These are phyloP conservation scores for Gnathonemus echidnorhynchus DNA, from an alignment of 2,113 vertebrate genomes.

Conservation along the genomic window DNA sequence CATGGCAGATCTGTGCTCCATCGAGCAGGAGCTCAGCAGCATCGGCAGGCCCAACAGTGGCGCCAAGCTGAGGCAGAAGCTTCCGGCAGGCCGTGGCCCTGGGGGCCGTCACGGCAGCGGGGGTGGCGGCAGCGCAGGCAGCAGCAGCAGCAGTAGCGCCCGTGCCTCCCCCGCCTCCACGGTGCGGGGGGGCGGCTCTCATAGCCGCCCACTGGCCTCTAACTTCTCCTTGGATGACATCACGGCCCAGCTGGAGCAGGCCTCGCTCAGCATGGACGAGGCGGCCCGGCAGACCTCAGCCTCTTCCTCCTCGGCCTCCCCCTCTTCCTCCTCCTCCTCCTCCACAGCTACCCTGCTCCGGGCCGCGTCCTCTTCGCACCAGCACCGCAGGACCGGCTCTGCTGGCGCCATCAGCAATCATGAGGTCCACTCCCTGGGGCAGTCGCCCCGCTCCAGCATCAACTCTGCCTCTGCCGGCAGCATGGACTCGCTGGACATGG, in stretches of 20 bases:
- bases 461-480: conserved; percentile 85
- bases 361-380: conserved; percentile 54
- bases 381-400: conserved; percentile 82
- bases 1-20: conserved; percentile 97
- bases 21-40: conserved; percentile 91
- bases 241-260: conserved; percentile 92
- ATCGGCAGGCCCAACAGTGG: conserved; percentile 76
- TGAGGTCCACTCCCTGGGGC: conserved; percentile 72
- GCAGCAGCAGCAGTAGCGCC: conserved; percentile 70
- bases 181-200: conserved; percentile 50
- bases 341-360: conserved; percentile 46
- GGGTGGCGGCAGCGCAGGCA: conserved; percentile 68
- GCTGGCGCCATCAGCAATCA: conserved; percentile 84
- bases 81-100: conserved; percentile 51
- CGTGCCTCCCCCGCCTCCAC: conserved; percentile 80
- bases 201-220: conserved; percentile 63
- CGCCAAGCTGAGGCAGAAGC: conserved; percentile 65
- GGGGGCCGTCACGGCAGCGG: conserved; percentile 46
- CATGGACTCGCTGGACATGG: conserved; percentile 93
- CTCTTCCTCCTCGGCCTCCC: conserved; percentile 38
- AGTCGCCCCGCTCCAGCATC: conserved; percentile 82
- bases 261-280: conserved; percentile 96
- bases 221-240: conserved; percentile 94
- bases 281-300: conserved; percentile 79
- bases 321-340: conserved; percentile 50